These are phyloP conservation scores for Terebella lapidaria DNA, from an alignment of 2,888 invertebrate species.

Conservation along the genomic window DNA sequence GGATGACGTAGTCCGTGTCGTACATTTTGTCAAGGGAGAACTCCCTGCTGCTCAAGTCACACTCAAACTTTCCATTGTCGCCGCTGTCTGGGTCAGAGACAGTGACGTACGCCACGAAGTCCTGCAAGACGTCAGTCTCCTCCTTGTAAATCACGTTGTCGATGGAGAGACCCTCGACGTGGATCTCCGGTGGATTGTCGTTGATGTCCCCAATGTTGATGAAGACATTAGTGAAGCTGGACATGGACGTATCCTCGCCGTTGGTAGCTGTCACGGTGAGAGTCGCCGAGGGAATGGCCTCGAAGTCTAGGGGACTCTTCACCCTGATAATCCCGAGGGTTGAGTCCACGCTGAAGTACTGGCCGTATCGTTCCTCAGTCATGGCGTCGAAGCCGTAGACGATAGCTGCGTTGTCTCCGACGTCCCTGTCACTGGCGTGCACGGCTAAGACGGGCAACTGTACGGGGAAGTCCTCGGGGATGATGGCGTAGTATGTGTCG, in stretches of 20 bases:
- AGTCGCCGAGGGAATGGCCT: not conserved
- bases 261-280: slow-evolving; percentile 3
- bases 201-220: slow-evolving; percentile 1
- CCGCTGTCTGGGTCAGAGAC: slow-evolving; percentile 15
- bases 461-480: slow-evolving; percentile 9
- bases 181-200: slow-evolving; percentile 4
- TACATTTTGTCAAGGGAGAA: slow-evolving; percentile 12
- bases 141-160: slow-evolving; percentile 1
- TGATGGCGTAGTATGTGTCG: slow-evolving; percentile 13
- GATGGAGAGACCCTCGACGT: not conserved
- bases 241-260: not conserved
- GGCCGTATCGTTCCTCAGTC: slow-evolving; percentile 8
- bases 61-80: slow-evolving; percentile 15
- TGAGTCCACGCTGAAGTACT: slow-evolving; percentile 8
- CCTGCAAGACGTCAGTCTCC: slow-evolving; percentile 2
- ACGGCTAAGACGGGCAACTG: slow-evolving; percentile 10
- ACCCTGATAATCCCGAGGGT: not conserved
- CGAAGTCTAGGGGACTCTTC: not conserved
- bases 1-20: slow-evolving; percentile 14
- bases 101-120: slow-evolving; percentile 16
- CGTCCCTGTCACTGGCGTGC: slow-evolving; percentile 14
- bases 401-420: slow-evolving; percentile 14
- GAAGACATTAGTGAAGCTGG: not conserved
- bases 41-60: slow-evolving; percentile 3
- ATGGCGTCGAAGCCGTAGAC: slow-evolving; percentile 9